Evolutionary conservation across 1,140 invertebrate genomes (phyloP).

Genomic region (Drosophila arawakana): DNA sequence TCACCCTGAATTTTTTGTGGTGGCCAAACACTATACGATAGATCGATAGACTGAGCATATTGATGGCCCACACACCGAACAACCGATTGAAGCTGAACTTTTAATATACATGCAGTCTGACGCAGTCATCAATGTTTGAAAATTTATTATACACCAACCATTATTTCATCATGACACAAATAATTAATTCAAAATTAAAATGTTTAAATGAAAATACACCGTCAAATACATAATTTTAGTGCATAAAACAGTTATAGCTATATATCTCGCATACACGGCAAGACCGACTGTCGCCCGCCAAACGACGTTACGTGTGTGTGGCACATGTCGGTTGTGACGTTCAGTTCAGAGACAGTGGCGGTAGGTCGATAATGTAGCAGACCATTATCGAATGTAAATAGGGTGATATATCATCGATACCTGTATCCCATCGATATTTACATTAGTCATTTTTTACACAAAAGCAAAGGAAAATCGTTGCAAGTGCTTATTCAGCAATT

Average conservation of each 20-base stretch:
- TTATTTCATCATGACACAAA: too few species aligned
- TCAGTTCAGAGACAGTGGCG: not conserved
- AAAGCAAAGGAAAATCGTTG: slow-evolving; percentile 57
- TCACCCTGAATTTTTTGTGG: slow-evolving; percentile 34
- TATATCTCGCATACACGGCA: not conserved
- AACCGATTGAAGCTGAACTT: too few species aligned
- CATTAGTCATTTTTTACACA: slow-evolving; percentile 77
- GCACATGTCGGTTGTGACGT: not conserved
- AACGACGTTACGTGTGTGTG: not conserved
- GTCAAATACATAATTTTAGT: not conserved
- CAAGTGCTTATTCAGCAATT: slow-evolving; percentile 56
- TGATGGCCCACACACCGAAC: slow-evolving; percentile 6
- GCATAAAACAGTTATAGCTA: not conserved
- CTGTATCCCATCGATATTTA: slow-evolving; percentile 27
- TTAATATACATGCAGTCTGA: not conserved
- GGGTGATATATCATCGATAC: slow-evolving; percentile 1
- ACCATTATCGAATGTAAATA: not conserved
- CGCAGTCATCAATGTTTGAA: not conserved
- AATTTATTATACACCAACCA: not conserved
- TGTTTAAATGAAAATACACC: too few species aligned
- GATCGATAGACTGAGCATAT: not conserved
- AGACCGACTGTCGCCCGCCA: not conserved
- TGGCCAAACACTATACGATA: slow-evolving; percentile 21
- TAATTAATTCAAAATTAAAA: too few species aligned
- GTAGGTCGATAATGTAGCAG: not conserved